Percentiles rank a stretch among this genome's conserved stretches.
Evolutionary conservation across 2,888 invertebrate genomes (phyloP).

Genomic region (Ceraclea dissimilis): DNA sequence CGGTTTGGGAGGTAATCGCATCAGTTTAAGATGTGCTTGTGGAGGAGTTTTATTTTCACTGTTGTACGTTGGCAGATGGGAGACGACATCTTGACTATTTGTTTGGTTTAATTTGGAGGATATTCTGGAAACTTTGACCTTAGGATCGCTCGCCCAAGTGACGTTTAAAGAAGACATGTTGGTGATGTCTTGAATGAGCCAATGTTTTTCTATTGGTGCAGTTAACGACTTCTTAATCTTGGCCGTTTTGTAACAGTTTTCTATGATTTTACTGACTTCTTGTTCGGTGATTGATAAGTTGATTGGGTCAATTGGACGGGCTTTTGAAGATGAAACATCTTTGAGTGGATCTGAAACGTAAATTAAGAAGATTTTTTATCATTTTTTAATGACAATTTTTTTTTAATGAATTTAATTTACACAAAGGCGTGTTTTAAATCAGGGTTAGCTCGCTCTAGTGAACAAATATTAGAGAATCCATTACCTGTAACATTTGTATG

Average conservation of each 20-base stretch:
- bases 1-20: no score
- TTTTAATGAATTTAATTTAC: no score
- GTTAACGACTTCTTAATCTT: not conserved
- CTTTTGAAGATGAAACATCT: no score
- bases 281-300: not conserved
- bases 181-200: not conserved
- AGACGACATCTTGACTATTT: not conserved
- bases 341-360: no score
- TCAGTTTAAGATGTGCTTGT: no score
- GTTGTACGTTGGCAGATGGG: not conserved
- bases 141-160: not conserved
- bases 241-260: not conserved
- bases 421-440: no score
- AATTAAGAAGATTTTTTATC: no score
- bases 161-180: not conserved
- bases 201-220: not conserved
- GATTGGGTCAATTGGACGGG: no score
- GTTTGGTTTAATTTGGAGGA: not conserved
- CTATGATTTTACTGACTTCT: not conserved
- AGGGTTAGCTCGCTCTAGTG: no score
- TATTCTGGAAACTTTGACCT: not conserved
- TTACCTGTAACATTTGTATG: no score
- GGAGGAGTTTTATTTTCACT: not conserved
- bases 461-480: no score
- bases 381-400: no score